phyloP scores from a whole-genome alignment of 2,888 invertebrate species.

The Venusia cambrica region DNA sequence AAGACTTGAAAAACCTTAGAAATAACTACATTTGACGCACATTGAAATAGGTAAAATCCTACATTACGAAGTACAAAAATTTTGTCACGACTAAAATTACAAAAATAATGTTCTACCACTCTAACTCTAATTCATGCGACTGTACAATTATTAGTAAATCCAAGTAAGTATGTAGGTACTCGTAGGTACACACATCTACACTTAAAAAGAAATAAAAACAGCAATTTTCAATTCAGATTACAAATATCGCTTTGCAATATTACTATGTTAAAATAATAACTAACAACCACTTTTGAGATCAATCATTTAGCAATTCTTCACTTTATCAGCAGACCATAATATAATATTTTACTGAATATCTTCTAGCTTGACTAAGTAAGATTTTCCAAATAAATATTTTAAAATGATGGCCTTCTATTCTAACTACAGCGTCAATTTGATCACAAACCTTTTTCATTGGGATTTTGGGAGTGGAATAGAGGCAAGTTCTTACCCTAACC shows the following conservation, averaged over 20 bases:
- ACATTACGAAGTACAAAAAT: conserved; percentile 9
- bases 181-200: conserved; percentile 1
- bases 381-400: too few species aligned
- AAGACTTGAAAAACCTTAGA: conserved; percentile 14
- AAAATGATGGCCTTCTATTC: too few species aligned
- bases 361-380: too few species aligned
- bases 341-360: too few species aligned
- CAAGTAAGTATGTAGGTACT: not conserved
- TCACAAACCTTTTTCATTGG: too few species aligned
- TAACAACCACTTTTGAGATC: conserved; percentile 50
- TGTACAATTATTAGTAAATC: conserved; percentile 27
- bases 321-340: not conserved
- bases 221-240: conserved; percentile 53
- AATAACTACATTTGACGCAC: too few species aligned
- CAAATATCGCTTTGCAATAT: conserved; percentile 75
- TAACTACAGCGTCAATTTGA: too few species aligned
- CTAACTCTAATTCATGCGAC: conserved; percentile 11
- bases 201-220: conserved; percentile 4
- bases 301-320: conserved; percentile 5
- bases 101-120: conserved; percentile 23
- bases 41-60: conserved; percentile 6
- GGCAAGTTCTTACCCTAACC: too few species aligned
- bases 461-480: too few species aligned
- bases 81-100: conserved; percentile 17
- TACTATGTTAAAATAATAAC: conserved; percentile 44